Conservation (phyloP, 1,140 invertebrate species). For the Berghia stephanieae region DNA sequence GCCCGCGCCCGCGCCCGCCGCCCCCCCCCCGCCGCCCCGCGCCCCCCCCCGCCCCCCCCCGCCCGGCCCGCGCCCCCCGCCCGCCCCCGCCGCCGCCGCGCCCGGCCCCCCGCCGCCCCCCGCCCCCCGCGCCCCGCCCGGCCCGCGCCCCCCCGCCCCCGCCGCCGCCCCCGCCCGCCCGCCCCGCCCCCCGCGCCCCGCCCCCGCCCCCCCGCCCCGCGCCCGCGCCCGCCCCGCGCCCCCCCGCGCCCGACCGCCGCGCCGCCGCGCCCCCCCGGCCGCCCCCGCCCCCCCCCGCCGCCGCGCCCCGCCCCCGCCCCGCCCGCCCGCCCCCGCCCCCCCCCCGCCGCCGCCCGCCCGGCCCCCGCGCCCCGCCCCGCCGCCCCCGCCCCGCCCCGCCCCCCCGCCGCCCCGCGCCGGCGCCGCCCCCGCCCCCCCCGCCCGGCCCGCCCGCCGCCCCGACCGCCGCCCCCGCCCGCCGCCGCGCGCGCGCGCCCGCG, state of each 20-base stretch:
- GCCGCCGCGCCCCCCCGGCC: not conserved
- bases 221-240: not conserved
- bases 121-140: not conserved
- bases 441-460: not conserved
- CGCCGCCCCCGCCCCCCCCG: not conserved
- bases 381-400: not conserved
- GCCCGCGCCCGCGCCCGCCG: not conserved
- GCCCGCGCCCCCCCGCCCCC: not conserved
- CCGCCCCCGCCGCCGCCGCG: not conserved
- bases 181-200: not conserved
- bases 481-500: not conserved
- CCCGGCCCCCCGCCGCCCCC: not conserved
- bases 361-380: not conserved
- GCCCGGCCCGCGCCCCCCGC: not conserved
- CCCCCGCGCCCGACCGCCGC: not conserved
- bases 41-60: not conserved
- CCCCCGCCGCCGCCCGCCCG: not conserved
- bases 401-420: not conserved
- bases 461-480: not conserved
- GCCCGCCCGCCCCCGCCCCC: not conserved
- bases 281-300: not conserved
- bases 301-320: not conserved
- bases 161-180: not conserved
- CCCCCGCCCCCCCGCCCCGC: not conserved
- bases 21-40: not conserved